Evolutionary conservation across 2,113 vertebrate genomes (phyloP).

Genomic region (Trematocara macrostoma): DNA sequence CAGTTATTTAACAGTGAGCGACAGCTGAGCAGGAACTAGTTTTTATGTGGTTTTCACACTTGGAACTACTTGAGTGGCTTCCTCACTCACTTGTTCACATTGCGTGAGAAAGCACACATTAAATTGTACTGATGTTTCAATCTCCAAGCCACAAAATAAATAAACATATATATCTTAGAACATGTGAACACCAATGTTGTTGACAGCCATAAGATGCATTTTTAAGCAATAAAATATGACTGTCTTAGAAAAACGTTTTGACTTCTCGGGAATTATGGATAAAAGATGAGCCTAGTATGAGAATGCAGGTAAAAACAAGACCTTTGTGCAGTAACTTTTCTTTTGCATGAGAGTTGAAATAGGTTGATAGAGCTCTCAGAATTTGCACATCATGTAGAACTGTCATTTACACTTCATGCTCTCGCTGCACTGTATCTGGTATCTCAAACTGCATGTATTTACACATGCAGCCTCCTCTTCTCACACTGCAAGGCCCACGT

Average conservation of each 20-base stretch:
- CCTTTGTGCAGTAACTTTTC: not conserved
- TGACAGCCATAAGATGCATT: not conserved
- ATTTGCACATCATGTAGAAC: not conserved
- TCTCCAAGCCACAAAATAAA: not conserved
- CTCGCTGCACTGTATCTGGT: not conserved
- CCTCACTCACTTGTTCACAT: not conserved
- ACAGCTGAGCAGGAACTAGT: not conserved
- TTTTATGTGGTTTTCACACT: not conserved
- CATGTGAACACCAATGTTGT: not conserved
- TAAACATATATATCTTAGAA: not conserved
- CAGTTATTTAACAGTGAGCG: not conserved
- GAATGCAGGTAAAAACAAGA: not conserved
- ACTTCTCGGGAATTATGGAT: not conserved
- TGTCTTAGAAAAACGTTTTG: not conserved
- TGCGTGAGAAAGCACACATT: not conserved
- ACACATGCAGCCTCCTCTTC: not conserved
- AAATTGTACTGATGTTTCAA: not conserved
- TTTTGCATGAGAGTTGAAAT: not conserved
- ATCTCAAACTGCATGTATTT: not conserved
- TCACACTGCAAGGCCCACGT: not conserved
- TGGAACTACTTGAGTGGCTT: not conserved
- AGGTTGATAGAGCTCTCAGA: not conserved
- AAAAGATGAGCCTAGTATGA: not conserved
- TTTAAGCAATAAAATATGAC: not conserved
- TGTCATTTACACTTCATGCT: no score